Percentiles rank a stretch among this genome's conserved stretches.
Evolutionary conservation across 2,797 vertebrate genomes (phyloP).

Genomic region (Artibeus lituratus): DNA sequence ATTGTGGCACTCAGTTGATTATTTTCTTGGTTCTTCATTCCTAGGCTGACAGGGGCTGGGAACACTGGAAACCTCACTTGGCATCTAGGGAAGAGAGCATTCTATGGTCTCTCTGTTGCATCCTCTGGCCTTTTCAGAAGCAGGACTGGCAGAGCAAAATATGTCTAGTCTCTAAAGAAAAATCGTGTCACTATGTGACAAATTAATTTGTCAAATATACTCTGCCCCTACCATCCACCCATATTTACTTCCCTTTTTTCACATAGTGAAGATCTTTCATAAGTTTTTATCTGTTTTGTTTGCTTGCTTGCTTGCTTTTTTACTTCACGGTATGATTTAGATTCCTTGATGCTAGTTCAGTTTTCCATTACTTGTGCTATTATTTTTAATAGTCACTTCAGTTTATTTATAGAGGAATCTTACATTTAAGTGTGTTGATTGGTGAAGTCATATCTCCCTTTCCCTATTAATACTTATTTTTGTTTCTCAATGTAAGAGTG

Average conservation of each 20-base stretch:
- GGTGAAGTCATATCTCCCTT: slow-evolving; percentile 20
- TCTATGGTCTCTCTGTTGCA: slow-evolving; percentile 64
- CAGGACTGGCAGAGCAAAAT: slow-evolving; percentile 68
- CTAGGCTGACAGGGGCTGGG: slow-evolving; percentile 70
- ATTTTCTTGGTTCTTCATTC: slow-evolving; percentile 69
- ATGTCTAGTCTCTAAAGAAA: slow-evolving; percentile 59
- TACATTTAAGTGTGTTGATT: slow-evolving; percentile 26
- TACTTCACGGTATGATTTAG: slow-evolving; percentile 46
- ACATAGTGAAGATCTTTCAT: slow-evolving; percentile 37
- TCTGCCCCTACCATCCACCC: slow-evolving; percentile 37
- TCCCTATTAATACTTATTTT: slow-evolving; percentile 22
- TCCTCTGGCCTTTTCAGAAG: slow-evolving; percentile 70
- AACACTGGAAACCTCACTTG: slow-evolving; percentile 69
- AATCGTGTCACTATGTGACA: slow-evolving; percentile 66
- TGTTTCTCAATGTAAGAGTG: slow-evolving; percentile 41
- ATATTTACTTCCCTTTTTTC: not conserved
- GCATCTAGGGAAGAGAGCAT: slow-evolving; percentile 62
- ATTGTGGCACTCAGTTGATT: slow-evolving; percentile 70
- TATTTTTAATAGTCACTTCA: slow-evolving; percentile 54
- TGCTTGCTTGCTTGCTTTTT: slow-evolving; percentile 38
- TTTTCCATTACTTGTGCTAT: slow-evolving; percentile 43
- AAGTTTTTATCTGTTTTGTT: slow-evolving; percentile 25
- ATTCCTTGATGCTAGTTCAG: slow-evolving; percentile 50
- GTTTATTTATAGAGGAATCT: slow-evolving; percentile 34
- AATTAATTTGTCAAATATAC: slow-evolving; percentile 32